A percentile compares a stretch with the other conserved stretches of the same genome.
These are phyloP conservation scores for Nasua narica DNA, from an alignment of 2,797 vertebrate genomes.

Conservation along the genomic window DNA sequence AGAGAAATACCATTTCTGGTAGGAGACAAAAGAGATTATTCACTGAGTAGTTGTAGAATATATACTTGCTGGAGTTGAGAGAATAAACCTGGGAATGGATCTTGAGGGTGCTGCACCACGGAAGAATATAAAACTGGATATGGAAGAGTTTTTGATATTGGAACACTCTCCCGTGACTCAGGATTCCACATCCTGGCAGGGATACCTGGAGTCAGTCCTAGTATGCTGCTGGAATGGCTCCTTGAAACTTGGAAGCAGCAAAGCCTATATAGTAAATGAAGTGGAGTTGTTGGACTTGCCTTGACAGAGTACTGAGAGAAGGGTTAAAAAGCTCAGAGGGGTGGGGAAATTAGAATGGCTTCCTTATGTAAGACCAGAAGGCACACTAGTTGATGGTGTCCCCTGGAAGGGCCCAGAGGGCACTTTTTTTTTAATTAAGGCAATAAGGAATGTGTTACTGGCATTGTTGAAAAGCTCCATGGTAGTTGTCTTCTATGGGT, in stretches of 20 bases:
- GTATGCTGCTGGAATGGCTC: background rate
- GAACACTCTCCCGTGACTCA: constrained; percentile 41
- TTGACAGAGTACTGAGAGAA: background rate
- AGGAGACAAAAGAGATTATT: background rate
- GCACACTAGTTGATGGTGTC: background rate
- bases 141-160: background rate
- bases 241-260: constrained; percentile 38
- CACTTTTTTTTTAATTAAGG: background rate
- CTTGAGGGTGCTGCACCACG: background rate
- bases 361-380: constrained; percentile 2
- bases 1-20: background rate
- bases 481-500: background rate
- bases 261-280: constrained; percentile 26
- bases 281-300: constrained; percentile 28
- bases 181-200: constrained; percentile 41
- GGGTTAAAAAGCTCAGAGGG: background rate
- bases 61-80: background rate
- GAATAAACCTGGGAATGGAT: background rate
- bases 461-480: background rate
- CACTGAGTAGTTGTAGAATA: background rate
- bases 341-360: background rate
- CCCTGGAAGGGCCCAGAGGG: background rate
- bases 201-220: background rate
- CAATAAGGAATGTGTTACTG: background rate
- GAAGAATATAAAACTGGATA: background rate